These are phyloP conservation scores for Hydrocynus forskahlii DNA, from an alignment of 2,797 vertebrate genomes.

Conservation along the genomic window DNA sequence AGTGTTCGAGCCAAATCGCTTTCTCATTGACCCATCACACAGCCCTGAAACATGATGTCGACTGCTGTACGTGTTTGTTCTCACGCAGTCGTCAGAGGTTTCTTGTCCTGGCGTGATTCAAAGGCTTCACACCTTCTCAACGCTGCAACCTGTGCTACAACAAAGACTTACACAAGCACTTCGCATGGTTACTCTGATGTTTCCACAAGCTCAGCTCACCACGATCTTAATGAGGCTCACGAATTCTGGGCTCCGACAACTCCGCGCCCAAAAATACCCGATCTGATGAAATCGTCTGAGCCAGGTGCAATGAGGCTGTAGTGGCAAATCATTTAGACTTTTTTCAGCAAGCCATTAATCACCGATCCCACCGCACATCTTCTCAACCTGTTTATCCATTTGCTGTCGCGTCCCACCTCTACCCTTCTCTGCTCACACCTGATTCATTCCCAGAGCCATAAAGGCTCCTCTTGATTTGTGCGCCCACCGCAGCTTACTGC, in stretches of 20 bases:
- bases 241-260: neutral
- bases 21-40: slow-evolving; percentile 2
- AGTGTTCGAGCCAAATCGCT: neutral
- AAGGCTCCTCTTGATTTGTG: slow-evolving; percentile 61
- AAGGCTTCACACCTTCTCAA: neutral
- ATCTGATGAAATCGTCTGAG: slow-evolving; percentile 10
- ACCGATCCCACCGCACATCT: slow-evolving; percentile 25
- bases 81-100: neutral
- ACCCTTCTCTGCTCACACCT: slow-evolving; percentile 13
- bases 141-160: too few relatives aligned
- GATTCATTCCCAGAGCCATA: slow-evolving; percentile 20
- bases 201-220: neutral
- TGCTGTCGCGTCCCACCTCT: slow-evolving; percentile 1
- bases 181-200: neutral
- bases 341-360: slow-evolving; percentile 35
- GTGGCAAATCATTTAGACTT: slow-evolving; percentile 41
- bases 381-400: slow-evolving; percentile 40
- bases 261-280: neutral
- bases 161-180: neutral
- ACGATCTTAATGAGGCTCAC: neutral
- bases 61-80: neutral
- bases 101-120: too few relatives aligned
- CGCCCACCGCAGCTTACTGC: slow-evolving; percentile 45
- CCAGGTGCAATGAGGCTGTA: slow-evolving; percentile 23
- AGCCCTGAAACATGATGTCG: neutral